Evolutionary conservation across 2,797 vertebrate species (phyloP), one percentile per base, ranked within the genome.

Genomic region (Pempheris klunzingeri): DNA sequence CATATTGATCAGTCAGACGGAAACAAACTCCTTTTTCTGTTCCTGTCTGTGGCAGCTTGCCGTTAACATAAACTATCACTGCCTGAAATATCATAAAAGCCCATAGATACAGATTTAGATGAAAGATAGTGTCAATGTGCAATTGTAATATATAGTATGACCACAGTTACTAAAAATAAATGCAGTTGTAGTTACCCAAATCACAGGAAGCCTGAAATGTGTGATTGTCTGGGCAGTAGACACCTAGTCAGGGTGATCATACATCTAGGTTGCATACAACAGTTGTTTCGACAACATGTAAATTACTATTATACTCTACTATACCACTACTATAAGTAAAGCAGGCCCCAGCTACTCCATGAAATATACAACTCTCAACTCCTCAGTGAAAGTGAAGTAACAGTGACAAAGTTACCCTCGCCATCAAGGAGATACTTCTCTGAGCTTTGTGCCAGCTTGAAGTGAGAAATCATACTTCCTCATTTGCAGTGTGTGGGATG

Each of bases 401-500:
- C 73, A 81, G 71, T 49, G 18, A 50, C 65, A 74, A 66, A 81
- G 67, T 62, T 74, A 12, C 67, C 58, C 26, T 47, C 1, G 11
- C 55, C 78, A 72, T 82, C 80, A 81, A 71, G 32, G 46, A 64
- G 64, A 68, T 7, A 22, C 76, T 72, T 78, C 60, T 70, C 69
- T 38, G 61, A 71, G 66, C 76, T 77, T 58, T 46, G 57, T 41
- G 8, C 75, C 62, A 78, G 67, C 78, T 77, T 65, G 43, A 82
- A 82, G 72, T 68, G 52, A 80, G 71, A 80, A 88, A 85, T 81
- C 59, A 53, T 54, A 73, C 77, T 63, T 80, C 61, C 65, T 80
- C 62, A 67, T 84, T 80, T 84, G 53, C 66, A 76, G 49, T 57
- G 67, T 78, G 77, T 64, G 66, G 80, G 84, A 76, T 63, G 74